A percentile compares a stretch with the other conserved stretches of the same genome.
These are phyloP conservation scores for Serilophus lunatus DNA, from an alignment of 2,113 vertebrate genomes.

Conservation along the genomic window DNA sequence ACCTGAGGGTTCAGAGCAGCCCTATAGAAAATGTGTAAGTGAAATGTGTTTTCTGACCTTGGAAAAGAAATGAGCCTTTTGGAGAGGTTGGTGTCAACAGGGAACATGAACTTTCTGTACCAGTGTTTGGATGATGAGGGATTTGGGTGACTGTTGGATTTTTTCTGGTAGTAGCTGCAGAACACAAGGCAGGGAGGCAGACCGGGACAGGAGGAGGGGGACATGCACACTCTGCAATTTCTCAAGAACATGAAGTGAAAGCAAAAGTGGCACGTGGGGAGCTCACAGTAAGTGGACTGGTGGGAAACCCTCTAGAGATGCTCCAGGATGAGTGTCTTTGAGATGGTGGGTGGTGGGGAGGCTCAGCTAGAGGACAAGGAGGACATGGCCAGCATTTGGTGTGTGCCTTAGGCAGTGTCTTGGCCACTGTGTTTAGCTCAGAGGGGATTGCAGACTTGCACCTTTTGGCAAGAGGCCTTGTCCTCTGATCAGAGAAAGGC, in stretches of 20 bases:
- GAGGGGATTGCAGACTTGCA: background rate
- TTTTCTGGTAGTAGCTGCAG: background rate
- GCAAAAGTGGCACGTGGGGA: background rate
- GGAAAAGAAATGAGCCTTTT: background rate
- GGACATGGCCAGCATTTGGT: fast-evolving
- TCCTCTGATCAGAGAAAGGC: background rate
- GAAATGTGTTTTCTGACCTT: background rate
- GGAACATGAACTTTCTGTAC: background rate
- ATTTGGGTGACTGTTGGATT: background rate
- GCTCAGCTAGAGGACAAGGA: background rate
- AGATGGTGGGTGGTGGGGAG: background rate
- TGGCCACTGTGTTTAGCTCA: background rate
- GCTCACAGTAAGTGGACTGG: background rate
- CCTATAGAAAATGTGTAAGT: background rate
- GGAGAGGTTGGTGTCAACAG: background rate
- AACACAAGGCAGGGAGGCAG: background rate
- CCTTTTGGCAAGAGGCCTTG: background rate
- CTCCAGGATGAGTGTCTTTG: background rate
- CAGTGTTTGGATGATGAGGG: background rate
- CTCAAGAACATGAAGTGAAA: background rate
- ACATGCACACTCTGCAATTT: background rate
- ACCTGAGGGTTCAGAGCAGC: background rate
- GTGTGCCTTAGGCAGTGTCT: background rate
- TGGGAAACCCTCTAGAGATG: background rate
- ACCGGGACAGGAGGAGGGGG: background rate